Evolutionary conservation across 2,113 vertebrate species (phyloP).

Genomic region (Nipponia nippon): DNA sequence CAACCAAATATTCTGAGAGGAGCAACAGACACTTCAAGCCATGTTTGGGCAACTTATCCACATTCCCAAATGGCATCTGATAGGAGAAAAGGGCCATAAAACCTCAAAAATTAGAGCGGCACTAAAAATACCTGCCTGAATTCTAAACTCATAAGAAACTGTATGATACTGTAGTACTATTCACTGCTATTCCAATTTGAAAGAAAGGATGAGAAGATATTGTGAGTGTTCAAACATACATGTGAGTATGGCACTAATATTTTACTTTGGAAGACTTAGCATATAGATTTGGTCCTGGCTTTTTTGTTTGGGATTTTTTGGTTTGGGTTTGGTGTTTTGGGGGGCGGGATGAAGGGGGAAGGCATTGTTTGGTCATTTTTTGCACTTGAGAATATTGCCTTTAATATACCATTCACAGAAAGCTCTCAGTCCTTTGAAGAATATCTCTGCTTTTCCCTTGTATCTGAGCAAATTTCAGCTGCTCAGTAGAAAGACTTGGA

Average conservation of each 20-base stretch:
- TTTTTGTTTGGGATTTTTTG: background rate
- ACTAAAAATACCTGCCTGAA: background rate
- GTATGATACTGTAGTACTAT: background rate
- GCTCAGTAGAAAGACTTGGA: background rate
- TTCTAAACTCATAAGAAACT: background rate
- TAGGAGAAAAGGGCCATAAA: background rate
- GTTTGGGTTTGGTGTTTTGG: background rate
- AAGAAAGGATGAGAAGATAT: background rate
- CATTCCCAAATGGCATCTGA: background rate
- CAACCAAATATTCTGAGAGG: background rate
- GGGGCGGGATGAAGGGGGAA: background rate
- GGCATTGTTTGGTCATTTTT: fast-evolving
- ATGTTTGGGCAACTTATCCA: background rate
- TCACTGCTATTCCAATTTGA: background rate
- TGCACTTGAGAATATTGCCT: background rate
- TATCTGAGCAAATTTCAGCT: background rate
- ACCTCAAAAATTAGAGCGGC: background rate
- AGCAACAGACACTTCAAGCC: background rate
- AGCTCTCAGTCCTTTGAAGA: background rate
- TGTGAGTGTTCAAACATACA: background rate
- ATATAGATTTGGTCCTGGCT: background rate
- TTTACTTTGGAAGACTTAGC: background rate
- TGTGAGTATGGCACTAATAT: background rate
- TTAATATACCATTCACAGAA: background rate
- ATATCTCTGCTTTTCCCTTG: background rate